Percentiles rank a stretch among this genome's conserved stretches.
Conservation (phyloP, 2,888 invertebrate species). For the Dorcus hopei region DNA sequence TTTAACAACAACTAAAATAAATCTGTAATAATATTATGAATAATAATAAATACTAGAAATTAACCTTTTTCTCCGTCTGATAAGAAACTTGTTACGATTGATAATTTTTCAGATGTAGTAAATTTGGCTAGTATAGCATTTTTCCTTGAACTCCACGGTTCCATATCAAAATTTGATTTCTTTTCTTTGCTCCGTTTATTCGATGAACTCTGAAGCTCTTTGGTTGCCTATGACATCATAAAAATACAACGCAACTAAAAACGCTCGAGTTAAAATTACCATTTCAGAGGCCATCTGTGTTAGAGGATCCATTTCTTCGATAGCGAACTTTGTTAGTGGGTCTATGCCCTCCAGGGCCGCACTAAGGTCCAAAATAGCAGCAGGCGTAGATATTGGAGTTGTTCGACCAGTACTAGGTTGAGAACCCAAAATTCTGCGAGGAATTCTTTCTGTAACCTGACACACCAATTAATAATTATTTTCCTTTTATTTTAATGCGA, state of each 20-base stretch:
- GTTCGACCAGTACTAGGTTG: slow-evolving; percentile 54
- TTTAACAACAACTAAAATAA: slow-evolving; percentile 66
- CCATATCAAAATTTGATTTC: slow-evolving; percentile 44
- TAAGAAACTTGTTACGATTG: slow-evolving; percentile 85
- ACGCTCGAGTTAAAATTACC: slow-evolving; percentile 31
- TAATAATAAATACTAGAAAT: slow-evolving; percentile 4
- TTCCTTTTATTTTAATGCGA: background rate
- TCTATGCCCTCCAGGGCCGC: slow-evolving; percentile 67
- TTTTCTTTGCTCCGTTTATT: slow-evolving; percentile 6
- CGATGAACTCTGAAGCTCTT: slow-evolving; percentile 4
- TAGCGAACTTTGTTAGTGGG: slow-evolving; percentile 70
- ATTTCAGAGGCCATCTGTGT: slow-evolving; percentile 60
- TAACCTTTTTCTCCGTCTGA: slow-evolving; percentile 78
- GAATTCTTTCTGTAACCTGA: slow-evolving; percentile 56
- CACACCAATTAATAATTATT: background rate
- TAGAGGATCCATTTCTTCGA: slow-evolving; percentile 62
- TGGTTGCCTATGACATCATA: slow-evolving; percentile 1
- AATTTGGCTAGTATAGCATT: slow-evolving; percentile 81
- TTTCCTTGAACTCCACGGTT: slow-evolving; percentile 77
- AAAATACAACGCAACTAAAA: background rate
- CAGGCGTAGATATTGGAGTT: slow-evolving; percentile 46
- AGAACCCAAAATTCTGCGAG: slow-evolving; percentile 51
- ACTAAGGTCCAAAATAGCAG: slow-evolving; percentile 52
- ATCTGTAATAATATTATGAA: background rate
- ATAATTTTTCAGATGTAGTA: slow-evolving; percentile 90